Percentiles rank a stretch among this genome's conserved stretches.
phyloP scores from a whole-genome alignment of 2,113 vertebrate species.

The Uria aalge region DNA sequence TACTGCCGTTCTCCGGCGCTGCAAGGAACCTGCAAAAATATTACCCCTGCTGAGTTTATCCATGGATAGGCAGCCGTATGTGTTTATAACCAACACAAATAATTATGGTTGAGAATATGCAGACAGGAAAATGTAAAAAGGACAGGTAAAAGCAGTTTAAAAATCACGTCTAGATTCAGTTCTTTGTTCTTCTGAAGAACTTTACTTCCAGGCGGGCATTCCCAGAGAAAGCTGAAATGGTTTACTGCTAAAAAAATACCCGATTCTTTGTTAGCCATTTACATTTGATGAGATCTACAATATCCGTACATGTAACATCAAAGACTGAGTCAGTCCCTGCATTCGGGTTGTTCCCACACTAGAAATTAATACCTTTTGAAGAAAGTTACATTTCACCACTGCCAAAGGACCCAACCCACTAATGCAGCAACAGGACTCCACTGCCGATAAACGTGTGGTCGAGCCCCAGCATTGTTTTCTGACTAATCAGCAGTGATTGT shows the following conservation, averaged over 20 bases:
- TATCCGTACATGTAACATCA: not conserved
- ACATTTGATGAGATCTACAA: not conserved
- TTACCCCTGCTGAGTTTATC: not conserved
- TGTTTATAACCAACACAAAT: not conserved
- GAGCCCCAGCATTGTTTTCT: not conserved
- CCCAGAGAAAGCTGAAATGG: not conserved
- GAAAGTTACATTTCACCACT: not conserved
- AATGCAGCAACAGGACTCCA: not conserved
- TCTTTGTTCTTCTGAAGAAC: not conserved
- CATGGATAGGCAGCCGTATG: too few relatives aligned
- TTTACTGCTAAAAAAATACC: not conserved
- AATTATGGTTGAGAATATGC: not conserved
- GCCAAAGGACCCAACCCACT: not conserved
- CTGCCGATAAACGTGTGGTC: fast-evolving
- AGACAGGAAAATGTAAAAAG: not conserved
- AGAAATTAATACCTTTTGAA: not conserved
- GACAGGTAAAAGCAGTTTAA: not conserved
- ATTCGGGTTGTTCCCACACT: not conserved
- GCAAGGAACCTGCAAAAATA: not conserved
- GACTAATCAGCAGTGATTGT: not conserved
- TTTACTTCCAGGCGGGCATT: not conserved
- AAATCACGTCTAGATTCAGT: not conserved
- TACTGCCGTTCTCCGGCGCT: not conserved
- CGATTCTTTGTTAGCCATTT: not conserved
- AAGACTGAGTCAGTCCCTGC: not conserved